Evolutionary conservation across 2,888 invertebrate genomes (phyloP).

Genomic region (Gryllus longicercus): DNA sequence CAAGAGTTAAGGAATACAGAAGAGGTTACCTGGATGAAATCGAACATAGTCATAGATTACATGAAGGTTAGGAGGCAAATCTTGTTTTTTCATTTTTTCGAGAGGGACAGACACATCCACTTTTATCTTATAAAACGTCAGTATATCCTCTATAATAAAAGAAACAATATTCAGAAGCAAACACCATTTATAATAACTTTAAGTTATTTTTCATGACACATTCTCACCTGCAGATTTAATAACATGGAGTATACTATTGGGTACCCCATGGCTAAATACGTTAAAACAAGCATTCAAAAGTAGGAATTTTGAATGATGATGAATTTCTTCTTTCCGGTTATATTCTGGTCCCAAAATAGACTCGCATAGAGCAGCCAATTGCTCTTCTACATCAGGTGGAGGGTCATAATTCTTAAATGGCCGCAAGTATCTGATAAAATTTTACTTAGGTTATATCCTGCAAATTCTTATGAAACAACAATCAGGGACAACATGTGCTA

Average conservation of each 20-base stretch:
- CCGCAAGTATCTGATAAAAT: constrained; percentile 66
- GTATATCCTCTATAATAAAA: constrained; percentile 58
- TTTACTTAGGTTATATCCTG: too few relatives aligned
- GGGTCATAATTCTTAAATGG: constrained; percentile 72
- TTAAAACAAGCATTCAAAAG: constrained; percentile 67
- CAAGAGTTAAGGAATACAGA: too few relatives aligned
- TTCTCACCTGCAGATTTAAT: constrained; percentile 66
- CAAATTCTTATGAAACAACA: too few relatives aligned
- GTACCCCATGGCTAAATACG: constrained; percentile 72
- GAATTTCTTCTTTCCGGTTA: constrained; percentile 47
- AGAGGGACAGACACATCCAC: constrained; percentile 68
- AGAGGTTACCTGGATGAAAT: constrained; percentile 70
- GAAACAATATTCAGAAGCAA: too few relatives aligned
- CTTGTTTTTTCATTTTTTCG: constrained; percentile 65
- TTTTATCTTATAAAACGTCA: constrained; percentile 67
- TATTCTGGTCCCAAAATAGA: constrained; percentile 44
- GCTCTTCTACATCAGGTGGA: constrained; percentile 59
- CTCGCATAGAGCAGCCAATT: constrained; percentile 59
- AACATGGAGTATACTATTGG: constrained; percentile 75
- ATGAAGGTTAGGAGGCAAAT: constrained; percentile 84
- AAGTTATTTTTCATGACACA: not conserved
- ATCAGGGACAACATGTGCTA: too few relatives aligned
- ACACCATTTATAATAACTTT: constrained; percentile 12
- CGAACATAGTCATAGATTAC: constrained; percentile 75
- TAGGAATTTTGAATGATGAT: constrained; percentile 57